Conservation (phyloP, 2,797 vertebrate species). For the Acrocephalus scirpaceus region DNA sequence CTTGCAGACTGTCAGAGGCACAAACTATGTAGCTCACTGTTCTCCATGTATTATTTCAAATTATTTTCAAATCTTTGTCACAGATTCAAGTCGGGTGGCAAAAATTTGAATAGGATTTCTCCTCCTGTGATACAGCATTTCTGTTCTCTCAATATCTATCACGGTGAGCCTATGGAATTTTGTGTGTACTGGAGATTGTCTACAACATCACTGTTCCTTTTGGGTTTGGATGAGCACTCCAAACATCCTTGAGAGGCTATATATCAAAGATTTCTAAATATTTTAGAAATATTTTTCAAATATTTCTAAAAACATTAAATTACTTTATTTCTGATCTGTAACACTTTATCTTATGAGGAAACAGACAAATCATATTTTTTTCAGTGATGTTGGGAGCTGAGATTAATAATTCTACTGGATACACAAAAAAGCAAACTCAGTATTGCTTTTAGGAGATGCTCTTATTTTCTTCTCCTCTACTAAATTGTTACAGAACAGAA, state of each 20-base stretch:
- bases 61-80: background rate
- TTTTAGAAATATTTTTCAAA: too few relatives aligned
- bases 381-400: background rate
- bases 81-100: background rate
- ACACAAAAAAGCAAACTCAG: background rate
- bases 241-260: background rate
- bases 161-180: background rate
- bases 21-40: fast-evolving
- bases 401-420: background rate
- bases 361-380: background rate
- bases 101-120: background rate
- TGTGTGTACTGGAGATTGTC: background rate
- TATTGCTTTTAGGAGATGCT: background rate
- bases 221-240: background rate
- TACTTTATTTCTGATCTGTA: background rate
- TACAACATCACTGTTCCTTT: background rate
- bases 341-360: background rate
- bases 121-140: background rate
- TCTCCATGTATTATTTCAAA: background rate
- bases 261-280: background rate
- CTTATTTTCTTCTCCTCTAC: background rate
- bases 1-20: background rate
- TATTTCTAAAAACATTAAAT: background rate
- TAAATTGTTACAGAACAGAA: background rate
- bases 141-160: background rate